Evolutionary conservation across 2,113 vertebrate genomes (phyloP).

Genomic region (Ceyx margarethae): DNA sequence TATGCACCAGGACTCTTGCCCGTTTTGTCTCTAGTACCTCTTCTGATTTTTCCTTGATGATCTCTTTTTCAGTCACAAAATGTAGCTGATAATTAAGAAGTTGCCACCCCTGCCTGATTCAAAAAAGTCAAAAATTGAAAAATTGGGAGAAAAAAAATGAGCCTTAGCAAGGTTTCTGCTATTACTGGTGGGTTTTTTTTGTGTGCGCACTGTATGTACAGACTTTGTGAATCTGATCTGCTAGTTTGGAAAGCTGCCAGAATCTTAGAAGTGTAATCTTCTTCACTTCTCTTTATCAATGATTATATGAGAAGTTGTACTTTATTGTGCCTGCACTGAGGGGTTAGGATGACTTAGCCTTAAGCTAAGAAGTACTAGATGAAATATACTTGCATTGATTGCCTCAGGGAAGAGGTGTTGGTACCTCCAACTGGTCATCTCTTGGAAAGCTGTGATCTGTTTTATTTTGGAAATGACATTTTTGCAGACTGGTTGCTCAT

Average conservation of each 20-base stretch:
- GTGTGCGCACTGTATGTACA: too few relatives aligned
- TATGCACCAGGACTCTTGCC: background rate
- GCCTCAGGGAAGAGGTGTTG: too few relatives aligned
- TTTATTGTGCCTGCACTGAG: background rate
- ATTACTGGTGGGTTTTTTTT: background rate
- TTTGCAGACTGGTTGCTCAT: accelerated
- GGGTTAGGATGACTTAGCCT: background rate
- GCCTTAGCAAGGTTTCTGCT: background rate
- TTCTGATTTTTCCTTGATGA: background rate
- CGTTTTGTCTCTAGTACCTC: background rate
- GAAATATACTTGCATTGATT: accelerated
- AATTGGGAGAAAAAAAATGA: background rate
- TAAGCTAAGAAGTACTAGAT: background rate
- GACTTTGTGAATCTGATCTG: background rate
- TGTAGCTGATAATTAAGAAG: background rate
- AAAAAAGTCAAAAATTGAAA: background rate
- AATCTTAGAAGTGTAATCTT: background rate
- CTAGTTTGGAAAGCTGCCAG: background rate
- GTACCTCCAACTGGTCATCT: background rate
- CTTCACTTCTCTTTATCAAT: background rate
- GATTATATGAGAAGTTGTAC: background rate
- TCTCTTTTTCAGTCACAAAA: background rate
- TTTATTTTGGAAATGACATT: background rate
- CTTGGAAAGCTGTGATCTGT: background rate
- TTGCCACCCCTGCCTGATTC: background rate